Conservation (phyloP, 2,113 vertebrate genomes). For the Seriola dumerili region DNA sequence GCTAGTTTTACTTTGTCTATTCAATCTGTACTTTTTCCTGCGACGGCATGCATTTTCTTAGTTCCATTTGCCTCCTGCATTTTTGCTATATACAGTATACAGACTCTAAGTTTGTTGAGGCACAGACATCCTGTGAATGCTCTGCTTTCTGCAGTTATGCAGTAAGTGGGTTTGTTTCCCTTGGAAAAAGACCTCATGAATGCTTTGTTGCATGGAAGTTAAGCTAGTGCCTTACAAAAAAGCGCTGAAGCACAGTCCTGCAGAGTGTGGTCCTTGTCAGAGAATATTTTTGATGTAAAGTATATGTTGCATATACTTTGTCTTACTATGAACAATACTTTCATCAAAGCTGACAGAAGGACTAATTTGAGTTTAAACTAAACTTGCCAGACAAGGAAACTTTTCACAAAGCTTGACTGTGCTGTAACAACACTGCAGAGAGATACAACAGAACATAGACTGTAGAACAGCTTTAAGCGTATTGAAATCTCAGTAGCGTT, state of each 20-base stretch:
- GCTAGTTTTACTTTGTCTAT: background rate
- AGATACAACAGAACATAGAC: background rate
- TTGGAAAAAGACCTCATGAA: no score
- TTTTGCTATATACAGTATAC: no score
- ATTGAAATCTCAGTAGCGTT: background rate
- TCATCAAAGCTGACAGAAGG: background rate
- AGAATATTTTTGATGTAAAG: background rate
- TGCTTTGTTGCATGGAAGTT: background rate
- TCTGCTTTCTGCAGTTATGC: background rate
- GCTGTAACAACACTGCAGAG: conserved; percentile 1
- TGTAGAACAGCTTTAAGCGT: background rate
- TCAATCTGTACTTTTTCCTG: background rate
- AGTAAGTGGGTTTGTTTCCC: background rate
- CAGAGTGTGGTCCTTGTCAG: background rate
- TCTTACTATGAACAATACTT: background rate
- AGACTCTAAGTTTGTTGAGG: background rate
- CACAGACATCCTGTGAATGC: background rate
- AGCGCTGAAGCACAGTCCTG: background rate
- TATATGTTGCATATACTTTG: background rate
- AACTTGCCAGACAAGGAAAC: background rate
- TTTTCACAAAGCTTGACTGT: conserved; percentile 2
- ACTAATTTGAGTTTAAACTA: background rate
- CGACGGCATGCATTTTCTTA: no score
- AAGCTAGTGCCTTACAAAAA: background rate
- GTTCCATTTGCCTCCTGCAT: no score